A percentile compares a stretch with the other conserved stretches of the same genome.
Evolutionary conservation across 53 echinoderm and acorn worm genomes (phyloP).

Genomic region (Stichopus horrens): DNA sequence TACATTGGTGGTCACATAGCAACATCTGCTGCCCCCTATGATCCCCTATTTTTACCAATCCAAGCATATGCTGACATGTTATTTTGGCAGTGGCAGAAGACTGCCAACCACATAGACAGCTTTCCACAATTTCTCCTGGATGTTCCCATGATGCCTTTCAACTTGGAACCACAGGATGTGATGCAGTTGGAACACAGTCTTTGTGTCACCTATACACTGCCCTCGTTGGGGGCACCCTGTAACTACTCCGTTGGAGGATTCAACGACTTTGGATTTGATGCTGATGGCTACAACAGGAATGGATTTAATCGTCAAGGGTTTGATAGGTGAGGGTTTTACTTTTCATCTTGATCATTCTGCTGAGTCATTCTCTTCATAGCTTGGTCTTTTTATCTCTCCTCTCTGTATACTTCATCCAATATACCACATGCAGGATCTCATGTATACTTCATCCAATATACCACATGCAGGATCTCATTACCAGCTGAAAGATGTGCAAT

Average conservation of each 20-base stretch:
- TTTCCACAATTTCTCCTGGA: slow-evolving; percentile 66
- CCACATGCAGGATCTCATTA: too few species aligned
- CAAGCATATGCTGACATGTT: slow-evolving; percentile 95
- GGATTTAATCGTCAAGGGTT: slow-evolving; percentile 80
- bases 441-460: too few species aligned
- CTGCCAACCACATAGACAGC: slow-evolving; percentile 49
- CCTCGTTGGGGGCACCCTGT: slow-evolving; percentile 75
- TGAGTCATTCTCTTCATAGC: too few species aligned
- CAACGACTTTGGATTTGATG: slow-evolving; percentile 74
- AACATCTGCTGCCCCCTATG: slow-evolving; percentile 81
- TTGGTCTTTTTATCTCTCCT: too few species aligned
- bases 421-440: too few species aligned
- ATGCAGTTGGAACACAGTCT: slow-evolving; percentile 71
- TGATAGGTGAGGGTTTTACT: neutral
- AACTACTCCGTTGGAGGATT: slow-evolving; percentile 69
- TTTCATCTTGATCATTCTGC: too few species aligned
- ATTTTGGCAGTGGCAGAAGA: slow-evolving; percentile 90
- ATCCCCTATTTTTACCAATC: slow-evolving; percentile 84
- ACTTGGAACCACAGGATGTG: slow-evolving; percentile 68
- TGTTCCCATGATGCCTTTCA: slow-evolving; percentile 87
- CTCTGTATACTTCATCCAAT: too few species aligned
- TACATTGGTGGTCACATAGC: slow-evolving; percentile 84
- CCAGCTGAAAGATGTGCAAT: too few species aligned
- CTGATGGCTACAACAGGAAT: slow-evolving; percentile 76
- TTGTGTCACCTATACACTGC: slow-evolving; percentile 82